Evolutionary conservation across 2,797 vertebrate species (phyloP).

Genomic region (Trichosurus vulpecula): DNA sequence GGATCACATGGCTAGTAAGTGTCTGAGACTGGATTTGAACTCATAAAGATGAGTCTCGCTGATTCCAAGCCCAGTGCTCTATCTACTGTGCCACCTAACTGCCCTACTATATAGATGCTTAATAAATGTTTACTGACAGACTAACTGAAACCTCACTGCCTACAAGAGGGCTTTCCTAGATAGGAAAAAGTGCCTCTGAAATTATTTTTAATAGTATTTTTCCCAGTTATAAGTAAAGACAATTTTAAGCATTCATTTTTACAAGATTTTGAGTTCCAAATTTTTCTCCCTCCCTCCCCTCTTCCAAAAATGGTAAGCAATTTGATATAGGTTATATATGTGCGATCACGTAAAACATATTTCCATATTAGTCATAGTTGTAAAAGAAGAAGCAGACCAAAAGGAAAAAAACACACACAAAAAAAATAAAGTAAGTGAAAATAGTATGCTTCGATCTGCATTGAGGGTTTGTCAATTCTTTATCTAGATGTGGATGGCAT

Average conservation of each 20-base stretch:
- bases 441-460: background rate
- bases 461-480: background rate
- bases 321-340: background rate
- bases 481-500: background rate
- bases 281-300: background rate
- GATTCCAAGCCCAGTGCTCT: background rate
- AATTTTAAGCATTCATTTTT: background rate
- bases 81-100: background rate
- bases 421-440: background rate
- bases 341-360: background rate
- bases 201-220: background rate
- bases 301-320: background rate
- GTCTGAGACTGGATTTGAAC: background rate
- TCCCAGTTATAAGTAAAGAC: background rate
- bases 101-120: background rate
- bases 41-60: background rate
- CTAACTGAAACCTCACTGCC: background rate
- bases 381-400: background rate
- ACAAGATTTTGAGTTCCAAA: background rate
- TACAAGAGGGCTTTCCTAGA: background rate
- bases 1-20: background rate
- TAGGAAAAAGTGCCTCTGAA: background rate
- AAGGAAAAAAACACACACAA: background rate
- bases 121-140: background rate
- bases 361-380: background rate